Evolutionary conservation across 2,888 invertebrate genomes (phyloP), one percentile per base, ranked within the genome.

Genomic region (Eledone cirrhosa): DNA sequence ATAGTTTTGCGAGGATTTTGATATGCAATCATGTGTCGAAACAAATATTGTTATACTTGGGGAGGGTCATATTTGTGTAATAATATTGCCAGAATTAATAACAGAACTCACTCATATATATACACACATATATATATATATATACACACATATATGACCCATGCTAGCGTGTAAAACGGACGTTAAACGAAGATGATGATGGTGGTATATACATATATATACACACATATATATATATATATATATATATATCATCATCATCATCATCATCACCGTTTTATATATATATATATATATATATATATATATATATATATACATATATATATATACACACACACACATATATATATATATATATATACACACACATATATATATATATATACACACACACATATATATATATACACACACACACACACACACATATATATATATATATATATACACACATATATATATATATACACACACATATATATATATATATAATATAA

Each of bases 401-500:
- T 59, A 59, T 59, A 59, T 59, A 59, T 59, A 59, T 59, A 59
- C 2, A 59, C 2, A 59, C n/a, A 59, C n/a, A 59, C n/a, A 59
- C n/a, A 59, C n/a, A 59, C n/a, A 59, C n/a, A 59, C n/a, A 59
- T 59, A 59, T 59, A 59, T 59, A 59, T 59, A 59, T 59, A 59
- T 59, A 59, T 59, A 59, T 59, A 59, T 59, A 59, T 59, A 59
- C n/a, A 59, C n/a, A 59, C n/a, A 59, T 5, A n/a, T 11, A n/a
- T 59, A 11, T 59, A 11, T 59, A 11, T 59, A 11, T 59, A 11
- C n/a, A 11, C n/a, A 11, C n/a, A 11, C n/a, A 11, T 59, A 11
- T 59, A 11, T 59, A n/a, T 5, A 59, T 11, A 5, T 3, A 3
- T 59, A 59, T 59, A 3, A 4, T 4, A 2, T 59, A n/a, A 59